Conservation (phyloP, 2,113 vertebrate genomes). For the Lichenostomus cassidix region DNA sequence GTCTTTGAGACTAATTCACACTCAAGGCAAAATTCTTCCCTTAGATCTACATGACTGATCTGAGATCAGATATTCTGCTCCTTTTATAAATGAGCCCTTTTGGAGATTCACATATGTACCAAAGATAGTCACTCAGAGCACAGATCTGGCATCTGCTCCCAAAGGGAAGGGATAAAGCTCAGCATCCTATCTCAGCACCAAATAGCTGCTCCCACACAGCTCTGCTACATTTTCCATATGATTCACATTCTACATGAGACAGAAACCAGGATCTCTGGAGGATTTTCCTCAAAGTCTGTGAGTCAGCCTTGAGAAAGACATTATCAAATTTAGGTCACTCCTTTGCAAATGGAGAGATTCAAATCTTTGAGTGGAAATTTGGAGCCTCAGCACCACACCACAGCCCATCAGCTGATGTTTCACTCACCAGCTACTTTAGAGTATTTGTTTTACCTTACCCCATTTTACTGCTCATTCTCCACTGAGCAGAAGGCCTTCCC, state of each 20-base stretch:
- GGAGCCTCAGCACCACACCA: background rate
- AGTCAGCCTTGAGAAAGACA: background rate
- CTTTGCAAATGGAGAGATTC: background rate
- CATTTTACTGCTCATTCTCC: background rate
- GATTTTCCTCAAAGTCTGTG: background rate
- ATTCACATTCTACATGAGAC: background rate
- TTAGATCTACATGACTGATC: conserved; percentile 42
- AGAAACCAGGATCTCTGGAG: background rate
- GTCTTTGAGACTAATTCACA: conserved; percentile 47
- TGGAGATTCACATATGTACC: background rate
- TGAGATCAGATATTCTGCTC: conserved; percentile 7
- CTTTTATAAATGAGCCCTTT: background rate
- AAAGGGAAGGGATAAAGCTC: background rate
- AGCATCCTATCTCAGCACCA: background rate
- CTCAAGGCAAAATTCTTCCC: conserved; percentile 28
- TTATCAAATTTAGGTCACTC: background rate
- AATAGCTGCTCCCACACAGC: background rate
- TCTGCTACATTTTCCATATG: background rate
- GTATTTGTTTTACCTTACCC: background rate
- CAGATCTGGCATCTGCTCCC: background rate
- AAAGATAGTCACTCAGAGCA: background rate
- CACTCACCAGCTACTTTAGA: background rate
- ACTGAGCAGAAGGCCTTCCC: background rate
- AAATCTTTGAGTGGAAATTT: background rate
- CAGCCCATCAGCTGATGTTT: background rate